Evolutionary conservation across 1,140 invertebrate species (phyloP).

Genomic region (Conus ventricosus): DNA sequence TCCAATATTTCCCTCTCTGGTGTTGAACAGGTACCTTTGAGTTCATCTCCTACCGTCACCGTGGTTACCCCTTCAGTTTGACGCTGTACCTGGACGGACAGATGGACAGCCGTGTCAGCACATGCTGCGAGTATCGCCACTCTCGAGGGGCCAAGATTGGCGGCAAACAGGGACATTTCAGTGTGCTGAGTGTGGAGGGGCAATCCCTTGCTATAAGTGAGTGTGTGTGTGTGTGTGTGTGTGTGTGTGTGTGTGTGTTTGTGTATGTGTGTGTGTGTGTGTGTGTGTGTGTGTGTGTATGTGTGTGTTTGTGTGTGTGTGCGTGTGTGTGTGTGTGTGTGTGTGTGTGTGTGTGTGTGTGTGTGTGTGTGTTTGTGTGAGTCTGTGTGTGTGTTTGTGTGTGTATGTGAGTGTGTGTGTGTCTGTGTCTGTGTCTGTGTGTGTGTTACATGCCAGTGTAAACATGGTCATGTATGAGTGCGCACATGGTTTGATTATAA

Average conservation of each 20-base stretch:
- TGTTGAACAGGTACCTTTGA: slow-evolving; percentile 68
- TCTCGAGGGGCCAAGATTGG: slow-evolving; percentile 67
- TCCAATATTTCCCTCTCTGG: background rate
- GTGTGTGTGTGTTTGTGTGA: too few relatives aligned
- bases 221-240: background rate
- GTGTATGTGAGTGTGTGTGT: background rate
- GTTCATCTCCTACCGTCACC: slow-evolving; percentile 73
- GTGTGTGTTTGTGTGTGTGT: background rate
- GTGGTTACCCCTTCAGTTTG: slow-evolving; percentile 74
- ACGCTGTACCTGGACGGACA: slow-evolving; percentile 73
- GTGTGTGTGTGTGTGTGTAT: background rate
- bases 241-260: too few relatives aligned
- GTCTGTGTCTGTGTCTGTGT: background rate
- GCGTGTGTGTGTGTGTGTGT: too few relatives aligned
- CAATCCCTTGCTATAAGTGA: slow-evolving; percentile 72
- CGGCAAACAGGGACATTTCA: slow-evolving; percentile 72
- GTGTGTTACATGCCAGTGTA: background rate
- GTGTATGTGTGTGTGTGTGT: too few relatives aligned
- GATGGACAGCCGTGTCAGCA: slow-evolving; percentile 70
- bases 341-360: slow-evolving; percentile 51
- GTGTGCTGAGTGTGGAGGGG: slow-evolving; percentile 62
- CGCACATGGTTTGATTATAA: too few relatives aligned
- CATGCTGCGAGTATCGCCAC: slow-evolving; percentile 75
- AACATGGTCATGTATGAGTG: too few relatives aligned
- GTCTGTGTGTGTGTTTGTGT: too few relatives aligned